phyloP scores from a whole-genome alignment of 2,888 invertebrate genomes.

The Ephialtes manifestator region DNA sequence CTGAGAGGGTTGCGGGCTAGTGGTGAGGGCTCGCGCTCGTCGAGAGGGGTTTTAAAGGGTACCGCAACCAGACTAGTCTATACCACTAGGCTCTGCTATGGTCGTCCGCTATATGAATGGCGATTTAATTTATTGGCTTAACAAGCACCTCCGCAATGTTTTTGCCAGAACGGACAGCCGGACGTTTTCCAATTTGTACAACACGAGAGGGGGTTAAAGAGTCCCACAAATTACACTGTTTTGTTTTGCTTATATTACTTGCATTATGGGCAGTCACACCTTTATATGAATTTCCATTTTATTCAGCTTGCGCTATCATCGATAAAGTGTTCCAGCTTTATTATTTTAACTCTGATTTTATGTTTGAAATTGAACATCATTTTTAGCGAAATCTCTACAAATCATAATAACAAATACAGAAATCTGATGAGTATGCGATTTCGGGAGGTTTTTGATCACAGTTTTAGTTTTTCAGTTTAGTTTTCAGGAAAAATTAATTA shows the following conservation, averaged over 20 bases:
- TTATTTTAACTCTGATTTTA: too few relatives aligned
- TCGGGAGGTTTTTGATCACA: too few relatives aligned
- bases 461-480: too few relatives aligned
- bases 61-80: slow-evolving; percentile 27
- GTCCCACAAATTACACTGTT: slow-evolving; percentile 1
- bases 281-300: neutral
- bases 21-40: slow-evolving; percentile 6
- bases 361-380: neutral
- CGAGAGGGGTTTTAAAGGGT: slow-evolving; percentile 39
- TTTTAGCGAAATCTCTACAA: neutral
- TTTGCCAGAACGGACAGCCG: slow-evolving; percentile 62
- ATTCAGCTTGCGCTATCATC: neutral
- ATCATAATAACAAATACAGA: neutral
- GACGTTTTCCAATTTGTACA: slow-evolving; percentile 77
- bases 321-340: neutral
- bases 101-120: slow-evolving; percentile 61
- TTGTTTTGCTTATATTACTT: slow-evolving; percentile 10
- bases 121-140: slow-evolving; percentile 77
- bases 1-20: slow-evolving; percentile 25
- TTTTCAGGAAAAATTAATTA: too few relatives aligned
- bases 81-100: slow-evolving; percentile 2
- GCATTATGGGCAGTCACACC: slow-evolving; percentile 5
- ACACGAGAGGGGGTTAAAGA: slow-evolving; percentile 19
- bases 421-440: too few relatives aligned
- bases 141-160: slow-evolving; percentile 68